Evolutionary conservation across 2,888 invertebrate genomes (phyloP).

Genomic region (Agrochola litura): DNA sequence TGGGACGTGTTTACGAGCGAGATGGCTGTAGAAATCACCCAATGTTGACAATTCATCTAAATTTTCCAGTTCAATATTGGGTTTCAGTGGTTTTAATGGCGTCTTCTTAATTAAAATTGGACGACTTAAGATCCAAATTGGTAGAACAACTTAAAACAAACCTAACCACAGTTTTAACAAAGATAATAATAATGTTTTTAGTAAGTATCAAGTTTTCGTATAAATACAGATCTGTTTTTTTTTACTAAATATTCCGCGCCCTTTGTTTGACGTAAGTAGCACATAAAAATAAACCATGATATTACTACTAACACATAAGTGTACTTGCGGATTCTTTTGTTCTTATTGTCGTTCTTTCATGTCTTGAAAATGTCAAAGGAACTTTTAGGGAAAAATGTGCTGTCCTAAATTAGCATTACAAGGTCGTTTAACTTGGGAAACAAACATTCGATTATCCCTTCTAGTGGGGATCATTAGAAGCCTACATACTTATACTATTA

Average conservation of each 20-base stretch:
- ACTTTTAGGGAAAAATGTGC: slow-evolving; percentile 22
- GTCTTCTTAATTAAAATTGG: slow-evolving; percentile 19
- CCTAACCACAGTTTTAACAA: neutral
- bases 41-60: slow-evolving; percentile 41
- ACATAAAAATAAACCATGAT: slow-evolving; percentile 48
- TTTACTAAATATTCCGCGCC: slow-evolving; percentile 11
- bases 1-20: slow-evolving; percentile 41
- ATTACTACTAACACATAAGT: slow-evolving; percentile 35
- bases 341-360: slow-evolving; percentile 31
- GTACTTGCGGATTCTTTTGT: slow-evolving; percentile 48
- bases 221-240: slow-evolving; percentile 26
- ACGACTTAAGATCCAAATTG: slow-evolving; percentile 1
- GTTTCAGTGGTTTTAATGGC: slow-evolving; percentile 1
- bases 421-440: slow-evolving; percentile 1
- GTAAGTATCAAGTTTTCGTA: neutral
- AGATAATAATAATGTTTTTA: slow-evolving; percentile 14
- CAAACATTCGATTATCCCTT: neutral
- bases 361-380: slow-evolving; percentile 36
- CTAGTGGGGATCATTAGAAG: neutral
- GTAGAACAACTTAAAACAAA: slow-evolving; percentile 9
- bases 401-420: neutral
- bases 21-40: slow-evolving; percentile 24
- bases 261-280: slow-evolving; percentile 32
- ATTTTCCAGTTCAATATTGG: slow-evolving; percentile 16
- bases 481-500: too few relatives aligned